phyloP scores from a whole-genome alignment of 2,113 vertebrate genomes.

The Notiomystis cincta region DNA sequence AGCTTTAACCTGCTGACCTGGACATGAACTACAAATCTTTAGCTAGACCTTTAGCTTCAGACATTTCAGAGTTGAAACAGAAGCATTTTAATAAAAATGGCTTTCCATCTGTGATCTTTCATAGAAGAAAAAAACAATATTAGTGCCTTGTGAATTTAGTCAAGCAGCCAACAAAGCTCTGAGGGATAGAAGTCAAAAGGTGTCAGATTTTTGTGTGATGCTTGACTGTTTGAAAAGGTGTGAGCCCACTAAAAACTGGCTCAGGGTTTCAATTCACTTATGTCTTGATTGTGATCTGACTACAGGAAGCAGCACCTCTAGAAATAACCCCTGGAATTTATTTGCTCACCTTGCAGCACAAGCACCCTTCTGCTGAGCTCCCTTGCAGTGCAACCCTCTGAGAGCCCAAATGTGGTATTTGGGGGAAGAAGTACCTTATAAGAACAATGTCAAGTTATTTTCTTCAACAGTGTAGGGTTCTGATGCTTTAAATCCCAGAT shows the following conservation, averaged over 20 bases:
- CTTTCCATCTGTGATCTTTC: background rate
- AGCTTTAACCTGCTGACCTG: background rate
- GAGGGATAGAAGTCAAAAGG: slow-evolving; percentile 10
- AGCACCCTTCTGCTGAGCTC: background rate
- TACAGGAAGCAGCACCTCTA: background rate
- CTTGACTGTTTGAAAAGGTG: background rate
- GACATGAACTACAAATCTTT: background rate
- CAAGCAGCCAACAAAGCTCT: background rate
- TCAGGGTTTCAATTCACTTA: background rate
- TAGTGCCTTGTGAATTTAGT: background rate
- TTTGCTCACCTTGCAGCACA: background rate
- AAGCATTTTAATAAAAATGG: background rate
- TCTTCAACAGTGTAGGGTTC: background rate
- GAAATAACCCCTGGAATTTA: background rate
- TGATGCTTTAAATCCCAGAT: slow-evolving; percentile 5
- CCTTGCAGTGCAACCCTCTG: background rate
- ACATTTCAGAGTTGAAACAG: background rate
- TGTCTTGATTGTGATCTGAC: background rate
- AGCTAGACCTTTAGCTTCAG: background rate
- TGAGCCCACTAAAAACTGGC: background rate
- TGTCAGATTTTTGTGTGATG: background rate
- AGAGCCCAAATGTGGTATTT: background rate
- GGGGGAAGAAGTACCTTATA: background rate
- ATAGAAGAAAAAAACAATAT: background rate
- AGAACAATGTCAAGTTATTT: background rate